Percentiles rank a stretch among this genome's conserved stretches.
phyloP scores from a whole-genome alignment of 2,888 invertebrate genomes.

The Liodrosophila aerea region DNA sequence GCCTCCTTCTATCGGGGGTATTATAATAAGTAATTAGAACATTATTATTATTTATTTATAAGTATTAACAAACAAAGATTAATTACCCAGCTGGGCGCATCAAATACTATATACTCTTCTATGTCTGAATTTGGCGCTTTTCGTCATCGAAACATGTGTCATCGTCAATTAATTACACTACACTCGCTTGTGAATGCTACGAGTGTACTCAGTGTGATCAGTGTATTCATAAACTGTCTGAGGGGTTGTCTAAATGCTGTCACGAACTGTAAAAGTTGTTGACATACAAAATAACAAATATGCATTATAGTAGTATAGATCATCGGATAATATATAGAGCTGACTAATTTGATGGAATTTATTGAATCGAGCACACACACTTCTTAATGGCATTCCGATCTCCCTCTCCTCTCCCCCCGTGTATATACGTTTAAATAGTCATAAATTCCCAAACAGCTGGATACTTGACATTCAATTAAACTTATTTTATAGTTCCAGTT shows the following conservation, averaged over 20 bases:
- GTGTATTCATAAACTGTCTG: conserved; percentile 26
- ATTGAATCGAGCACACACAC: too few species aligned
- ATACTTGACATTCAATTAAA: too few species aligned
- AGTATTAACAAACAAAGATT: conserved; percentile 20
- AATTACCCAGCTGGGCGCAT: conserved; percentile 38
- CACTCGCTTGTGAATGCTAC: conserved; percentile 16
- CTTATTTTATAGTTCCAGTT: too few species aligned
- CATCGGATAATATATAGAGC: conserved; percentile 28
- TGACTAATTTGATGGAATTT: conserved; percentile 15
- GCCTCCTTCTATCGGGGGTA: background rate
- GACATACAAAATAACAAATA: conserved; percentile 25
- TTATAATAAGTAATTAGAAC: conserved; percentile 32
- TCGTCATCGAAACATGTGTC: conserved; percentile 58
- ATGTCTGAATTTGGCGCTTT: conserved; percentile 26
- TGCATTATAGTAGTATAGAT: conserved; percentile 20
- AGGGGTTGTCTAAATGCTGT: conserved; percentile 24
- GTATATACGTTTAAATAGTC: too few species aligned
- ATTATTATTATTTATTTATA: conserved; percentile 39
- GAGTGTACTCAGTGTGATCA: conserved; percentile 4
- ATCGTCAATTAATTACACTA: conserved; percentile 64
- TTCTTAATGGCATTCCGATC: background rate
- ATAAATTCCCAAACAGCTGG: too few species aligned
- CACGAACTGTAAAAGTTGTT: conserved; percentile 7
- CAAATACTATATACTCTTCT: conserved; percentile 3
- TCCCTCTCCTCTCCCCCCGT: too few species aligned